These are phyloP conservation scores for Typhlichthys eigenmanni DNA, from an alignment of 2,797 vertebrate species.

Conservation along the genomic window DNA sequence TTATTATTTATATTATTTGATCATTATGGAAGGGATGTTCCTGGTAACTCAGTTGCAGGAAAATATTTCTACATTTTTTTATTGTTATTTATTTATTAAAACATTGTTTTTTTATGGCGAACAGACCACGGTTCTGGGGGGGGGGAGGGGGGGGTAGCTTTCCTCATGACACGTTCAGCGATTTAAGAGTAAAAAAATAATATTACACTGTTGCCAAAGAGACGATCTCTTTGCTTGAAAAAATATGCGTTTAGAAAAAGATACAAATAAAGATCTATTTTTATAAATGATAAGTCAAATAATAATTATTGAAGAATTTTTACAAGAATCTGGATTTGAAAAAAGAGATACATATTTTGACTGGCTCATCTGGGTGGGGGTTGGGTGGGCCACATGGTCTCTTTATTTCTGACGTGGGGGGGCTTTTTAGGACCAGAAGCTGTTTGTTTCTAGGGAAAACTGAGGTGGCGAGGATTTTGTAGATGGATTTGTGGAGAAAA, in stretches of 20 bases:
- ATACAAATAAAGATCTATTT: slow-evolving; percentile 99
- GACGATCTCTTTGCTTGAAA: slow-evolving; percentile 99
- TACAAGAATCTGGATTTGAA: slow-evolving; percentile 99
- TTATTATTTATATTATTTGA: slow-evolving; percentile 64
- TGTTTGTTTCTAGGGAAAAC: slow-evolving; percentile 93
- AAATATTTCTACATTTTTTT: slow-evolving; percentile 90
- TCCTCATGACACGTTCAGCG: slow-evolving; percentile 95
- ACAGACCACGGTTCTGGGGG: too few species aligned
- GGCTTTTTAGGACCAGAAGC: slow-evolving; percentile 97
- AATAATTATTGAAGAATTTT: slow-evolving; percentile 99
- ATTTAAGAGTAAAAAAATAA: slow-evolving; percentile 86
- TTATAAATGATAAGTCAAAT: slow-evolving; percentile 98
- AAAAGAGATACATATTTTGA: slow-evolving; percentile 99
- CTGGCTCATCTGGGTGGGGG: slow-evolving; percentile 98
- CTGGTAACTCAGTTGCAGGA: slow-evolving; percentile 84
- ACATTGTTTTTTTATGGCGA: too few species aligned
- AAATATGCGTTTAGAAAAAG: slow-evolving; percentile 97
- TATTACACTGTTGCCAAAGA: slow-evolving; percentile 99
- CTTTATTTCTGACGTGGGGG: slow-evolving; percentile 98
- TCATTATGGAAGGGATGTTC: slow-evolving; percentile 83
- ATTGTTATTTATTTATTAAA: too few species aligned
- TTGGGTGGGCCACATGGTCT: slow-evolving; percentile 91
- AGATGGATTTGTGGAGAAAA: slow-evolving; percentile 91
- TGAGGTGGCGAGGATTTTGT: slow-evolving; percentile 98
- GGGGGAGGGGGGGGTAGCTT: slow-evolving; percentile 58